Evolutionary conservation across 2,888 invertebrate genomes (phyloP), one percentile per base, ranked within the genome.

Genomic region (Sminthurinus aureus): DNA sequence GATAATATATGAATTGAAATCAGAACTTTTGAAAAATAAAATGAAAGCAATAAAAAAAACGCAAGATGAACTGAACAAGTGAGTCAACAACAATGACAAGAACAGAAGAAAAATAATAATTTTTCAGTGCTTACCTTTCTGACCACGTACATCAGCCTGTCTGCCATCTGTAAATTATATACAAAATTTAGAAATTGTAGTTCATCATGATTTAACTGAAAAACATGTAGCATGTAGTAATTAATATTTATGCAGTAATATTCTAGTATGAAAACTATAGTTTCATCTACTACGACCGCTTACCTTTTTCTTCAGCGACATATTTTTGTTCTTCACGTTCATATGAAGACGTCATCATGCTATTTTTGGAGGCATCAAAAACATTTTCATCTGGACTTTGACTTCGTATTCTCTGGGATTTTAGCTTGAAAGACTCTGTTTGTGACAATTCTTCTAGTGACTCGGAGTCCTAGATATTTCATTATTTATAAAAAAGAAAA

Each of bases 401-500:
- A 74, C 86, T 85, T 73, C 84, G 79, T 12, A 82, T 80, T 38
- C 81, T 79, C 38, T 83, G 83, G 15, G 84, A 76, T 80, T 87
- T 86, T 6, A 84, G 83, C 83, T 86, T 87, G 83, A 86, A 85
- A 75, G 86, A 83, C 79, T 88, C 88, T 71, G 87, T 85, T 84
- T 88, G 87, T 6, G 88, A 87, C 22, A 91, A 89, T 88, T 91
- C 91, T 89, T 91, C 91, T 22, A 91, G 89, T 71, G 91, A 91
- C 89, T 91, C 92, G 79, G 92, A 91, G 85, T 91, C 91, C 92
- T 92, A 87, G n/a, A n/a, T 50, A 71, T 24, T 13, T 58, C 26
- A 77, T 20, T 52, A 4, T 38, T 1, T 38, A 38, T 38, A 1
- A 38, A 38, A 38, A 38, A 38, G 77, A 73, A 73, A 69, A 52